A percentile compares a stretch with the other conserved stretches of the same genome.
phyloP scores from a whole-genome alignment of 1,140 invertebrate species.

The Trachelipus rathkii region DNA sequence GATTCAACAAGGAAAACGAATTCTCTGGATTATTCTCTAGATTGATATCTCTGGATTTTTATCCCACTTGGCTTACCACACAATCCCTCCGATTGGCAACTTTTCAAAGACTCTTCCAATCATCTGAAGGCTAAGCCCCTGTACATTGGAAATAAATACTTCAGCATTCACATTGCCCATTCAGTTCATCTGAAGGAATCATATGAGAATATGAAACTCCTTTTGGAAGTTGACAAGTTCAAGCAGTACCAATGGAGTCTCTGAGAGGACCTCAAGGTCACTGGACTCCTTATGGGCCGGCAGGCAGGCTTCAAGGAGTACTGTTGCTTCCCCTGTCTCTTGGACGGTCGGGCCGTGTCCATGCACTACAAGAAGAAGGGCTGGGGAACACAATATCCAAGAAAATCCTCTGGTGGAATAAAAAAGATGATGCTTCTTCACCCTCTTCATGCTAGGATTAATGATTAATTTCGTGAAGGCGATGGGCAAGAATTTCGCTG shows the following conservation, averaged over 20 bases:
- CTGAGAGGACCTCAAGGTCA: conserved; percentile 20
- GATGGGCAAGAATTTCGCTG: too few relatives aligned
- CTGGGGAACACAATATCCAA: too few relatives aligned
- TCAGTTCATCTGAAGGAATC: conserved; percentile 2
- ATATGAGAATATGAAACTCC: neutral
- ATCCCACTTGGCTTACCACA: conserved; percentile 37
- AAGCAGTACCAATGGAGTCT: conserved; percentile 24
- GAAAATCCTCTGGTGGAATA: too few relatives aligned
- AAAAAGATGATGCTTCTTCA: too few relatives aligned
- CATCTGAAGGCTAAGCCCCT: conserved; percentile 34
- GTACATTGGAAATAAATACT: conserved; percentile 34
- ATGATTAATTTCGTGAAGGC: too few relatives aligned
- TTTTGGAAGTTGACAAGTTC: conserved; percentile 21
- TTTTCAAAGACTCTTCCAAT: conserved; percentile 31
- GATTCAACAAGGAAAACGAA: conserved; percentile 31
- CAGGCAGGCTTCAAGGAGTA: conserved; percentile 22
- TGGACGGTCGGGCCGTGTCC: conserved; percentile 27
- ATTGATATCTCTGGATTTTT: conserved; percentile 35
- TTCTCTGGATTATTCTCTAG: conserved; percentile 33
- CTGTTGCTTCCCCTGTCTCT: conserved; percentile 22
- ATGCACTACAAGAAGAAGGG: conserved; percentile 24
- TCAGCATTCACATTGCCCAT: neutral
- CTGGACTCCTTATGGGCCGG: conserved; percentile 29
- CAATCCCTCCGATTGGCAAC: conserved; percentile 35
- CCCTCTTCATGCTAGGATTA: too few relatives aligned